Evolutionary conservation across 2,113 vertebrate genomes (phyloP).

Genomic region (Fregetta grallaria): DNA sequence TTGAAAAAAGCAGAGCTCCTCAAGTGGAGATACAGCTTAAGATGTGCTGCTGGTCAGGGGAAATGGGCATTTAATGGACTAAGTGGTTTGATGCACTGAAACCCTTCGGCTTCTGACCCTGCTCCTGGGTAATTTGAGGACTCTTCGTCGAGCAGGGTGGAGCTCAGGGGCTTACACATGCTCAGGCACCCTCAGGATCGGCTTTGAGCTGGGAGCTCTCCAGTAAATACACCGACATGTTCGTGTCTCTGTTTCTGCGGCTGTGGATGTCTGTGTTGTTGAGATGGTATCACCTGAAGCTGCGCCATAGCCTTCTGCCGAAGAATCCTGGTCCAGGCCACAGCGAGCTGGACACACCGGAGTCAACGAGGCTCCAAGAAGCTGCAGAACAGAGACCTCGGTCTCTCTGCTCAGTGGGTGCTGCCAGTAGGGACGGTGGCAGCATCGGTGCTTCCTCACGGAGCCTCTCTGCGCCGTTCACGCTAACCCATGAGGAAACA

Average conservation of each 20-base stretch:
- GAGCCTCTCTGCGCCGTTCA: rapidly evolving
- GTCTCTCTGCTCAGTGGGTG: not conserved
- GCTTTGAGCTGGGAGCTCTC: not conserved
- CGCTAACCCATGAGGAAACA: not conserved
- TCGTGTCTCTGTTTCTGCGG: not conserved
- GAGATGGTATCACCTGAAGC: not conserved
- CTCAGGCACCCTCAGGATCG: not conserved
- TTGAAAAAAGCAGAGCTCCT: not conserved
- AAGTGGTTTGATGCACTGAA: not conserved
- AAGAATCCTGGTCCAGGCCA: rapidly evolving
- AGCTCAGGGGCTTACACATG: not conserved
- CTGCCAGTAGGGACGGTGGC: not conserved
- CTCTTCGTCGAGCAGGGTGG: rapidly evolving
- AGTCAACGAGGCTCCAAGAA: not conserved
- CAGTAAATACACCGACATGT: no score
- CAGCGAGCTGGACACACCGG: rapidly evolving
- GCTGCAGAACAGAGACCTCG: not conserved
- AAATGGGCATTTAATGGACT: rapidly evolving
- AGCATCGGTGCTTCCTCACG: rapidly evolving
- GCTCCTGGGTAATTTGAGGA: not conserved
- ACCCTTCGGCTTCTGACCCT: not conserved
- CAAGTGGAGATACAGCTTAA: not conserved
- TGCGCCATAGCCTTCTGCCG: not conserved
- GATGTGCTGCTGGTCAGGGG: not conserved
- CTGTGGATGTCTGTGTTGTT: rapidly evolving